These are phyloP conservation scores for Eospalax fontanierii DNA, from an alignment of 2,797 vertebrate species.

Conservation along the genomic window DNA sequence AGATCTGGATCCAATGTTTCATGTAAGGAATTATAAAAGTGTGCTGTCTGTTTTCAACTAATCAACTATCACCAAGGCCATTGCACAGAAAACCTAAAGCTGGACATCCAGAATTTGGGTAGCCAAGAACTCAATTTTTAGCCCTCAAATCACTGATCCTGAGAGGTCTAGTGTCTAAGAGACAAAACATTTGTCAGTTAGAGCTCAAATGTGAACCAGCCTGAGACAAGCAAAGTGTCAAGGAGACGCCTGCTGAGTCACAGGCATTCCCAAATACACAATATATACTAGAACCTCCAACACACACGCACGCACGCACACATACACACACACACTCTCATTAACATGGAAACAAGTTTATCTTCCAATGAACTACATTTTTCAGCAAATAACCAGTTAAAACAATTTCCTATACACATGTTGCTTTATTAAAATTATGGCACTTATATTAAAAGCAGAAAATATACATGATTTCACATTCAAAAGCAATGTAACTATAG, in stretches of 20 bases:
- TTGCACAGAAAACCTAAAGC: no score
- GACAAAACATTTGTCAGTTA: background rate
- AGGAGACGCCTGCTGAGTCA: background rate
- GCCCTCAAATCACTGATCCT: background rate
- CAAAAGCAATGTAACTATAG: slow-evolving; percentile 84
- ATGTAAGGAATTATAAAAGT: background rate
- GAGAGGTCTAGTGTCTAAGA: background rate
- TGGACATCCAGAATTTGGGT: background rate
- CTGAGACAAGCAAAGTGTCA: background rate
- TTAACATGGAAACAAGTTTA: slow-evolving; percentile 44
- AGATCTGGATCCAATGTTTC: background rate
- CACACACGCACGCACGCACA: background rate
- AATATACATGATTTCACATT: slow-evolving; percentile 88
- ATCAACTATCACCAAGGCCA: slow-evolving; percentile 24
- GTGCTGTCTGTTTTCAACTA: background rate
- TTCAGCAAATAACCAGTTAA: slow-evolving; percentile 75
- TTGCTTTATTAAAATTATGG: slow-evolving; percentile 94
- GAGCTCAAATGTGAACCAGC: background rate
- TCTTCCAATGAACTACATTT: slow-evolving; percentile 70
- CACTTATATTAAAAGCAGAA: slow-evolving; percentile 92
- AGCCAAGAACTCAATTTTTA: background rate
- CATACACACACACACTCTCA: no score
- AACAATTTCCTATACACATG: slow-evolving; percentile 83
- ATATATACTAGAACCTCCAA: background rate
- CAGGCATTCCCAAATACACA: background rate